Base-by-base conservation (phyloP, 2,797 vertebrate genomes). In the Synanceia verrucosa region DNA sequence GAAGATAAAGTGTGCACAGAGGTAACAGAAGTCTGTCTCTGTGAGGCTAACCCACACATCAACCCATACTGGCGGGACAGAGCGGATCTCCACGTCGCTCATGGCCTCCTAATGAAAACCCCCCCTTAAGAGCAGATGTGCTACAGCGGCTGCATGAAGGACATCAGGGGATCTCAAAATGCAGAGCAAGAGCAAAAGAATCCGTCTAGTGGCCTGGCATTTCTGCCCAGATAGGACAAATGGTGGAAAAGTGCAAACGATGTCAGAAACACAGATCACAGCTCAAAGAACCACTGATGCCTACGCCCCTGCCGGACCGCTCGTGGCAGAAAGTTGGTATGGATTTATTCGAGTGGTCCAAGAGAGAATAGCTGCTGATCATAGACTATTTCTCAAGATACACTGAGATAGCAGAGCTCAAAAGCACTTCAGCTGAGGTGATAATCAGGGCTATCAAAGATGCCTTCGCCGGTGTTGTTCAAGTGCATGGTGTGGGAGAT, bases 91-190 rank as follows among this genome's bases (percentile, higher is more conserved):
- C 23, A 43, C 3, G 1, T 63, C 2, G 60, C 29, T 24, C 36
- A 51, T 0, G 29, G 26, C 14, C 41, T 86, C 23, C 75, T 83
- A 0, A 46, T 81, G 51, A 86, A 76, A 69, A 69, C 53, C 4
- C 12, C 2, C 2, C 18, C 4, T 16, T 77, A 9, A 66, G 47
- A 62, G 29, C 19, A 31, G 70, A 80, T 2, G 47, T 75, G 2
- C 33, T 82, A 1, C 28, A 74, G 12, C 9, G 46, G 9, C 52
- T 83, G 23, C 76, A 79, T 33, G 57, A 72, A 50, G 51, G 55
- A 12, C 69, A 83, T 12, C 65, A 56, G 3, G 65, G 58, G 5
- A 63, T 76, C 8, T 76, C 18, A 2, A 76, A 76, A 50, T 63
- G 43, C 51, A 57, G 50, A 9, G 64, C 71, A 6, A 36, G 53